Evolutionary conservation across 1,140 invertebrate species (phyloP).

Genomic region (Gonioctena quinquepunctata): DNA sequence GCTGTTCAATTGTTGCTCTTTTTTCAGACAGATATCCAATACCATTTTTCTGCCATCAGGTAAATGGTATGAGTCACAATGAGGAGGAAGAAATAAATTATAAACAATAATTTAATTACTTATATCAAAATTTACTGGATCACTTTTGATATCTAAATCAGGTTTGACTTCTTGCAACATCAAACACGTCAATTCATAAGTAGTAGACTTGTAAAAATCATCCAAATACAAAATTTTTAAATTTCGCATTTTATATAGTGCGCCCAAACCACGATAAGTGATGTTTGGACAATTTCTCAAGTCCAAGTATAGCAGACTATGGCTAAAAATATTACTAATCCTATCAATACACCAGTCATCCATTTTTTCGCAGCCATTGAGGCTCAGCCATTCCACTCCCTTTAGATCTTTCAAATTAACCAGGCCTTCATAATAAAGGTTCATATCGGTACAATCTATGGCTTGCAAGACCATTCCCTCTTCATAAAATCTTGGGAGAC

Average conservation of each 20-base stretch:
- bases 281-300: slow-evolving; percentile 69
- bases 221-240: slow-evolving; percentile 63
- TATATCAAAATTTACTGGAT: slow-evolving; percentile 35
- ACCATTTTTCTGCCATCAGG: no score
- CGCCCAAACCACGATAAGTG: slow-evolving; percentile 67
- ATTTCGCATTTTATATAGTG: slow-evolving; percentile 64
- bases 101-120: background rate
- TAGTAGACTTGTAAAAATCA: slow-evolving; percentile 56
- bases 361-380: slow-evolving; percentile 65
- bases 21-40: no score
- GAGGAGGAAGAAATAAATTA: no score
- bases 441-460: slow-evolving; percentile 67
- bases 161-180: slow-evolving; percentile 61
- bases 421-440: slow-evolving; percentile 73
- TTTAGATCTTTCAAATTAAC: slow-evolving; percentile 66
- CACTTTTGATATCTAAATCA: slow-evolving; percentile 47
- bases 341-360: slow-evolving; percentile 80
- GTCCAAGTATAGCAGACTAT: slow-evolving; percentile 73
- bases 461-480: slow-evolving; percentile 65
- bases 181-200: slow-evolving; percentile 62
- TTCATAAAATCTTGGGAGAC: slow-evolving; percentile 63
- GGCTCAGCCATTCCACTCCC: slow-evolving; percentile 66
- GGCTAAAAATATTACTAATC: slow-evolving; percentile 62
- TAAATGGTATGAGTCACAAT: no score
- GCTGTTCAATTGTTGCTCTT: no score